Conservation (phyloP, 2,113 vertebrate genomes). For the Cebidichthys violaceus region DNA sequence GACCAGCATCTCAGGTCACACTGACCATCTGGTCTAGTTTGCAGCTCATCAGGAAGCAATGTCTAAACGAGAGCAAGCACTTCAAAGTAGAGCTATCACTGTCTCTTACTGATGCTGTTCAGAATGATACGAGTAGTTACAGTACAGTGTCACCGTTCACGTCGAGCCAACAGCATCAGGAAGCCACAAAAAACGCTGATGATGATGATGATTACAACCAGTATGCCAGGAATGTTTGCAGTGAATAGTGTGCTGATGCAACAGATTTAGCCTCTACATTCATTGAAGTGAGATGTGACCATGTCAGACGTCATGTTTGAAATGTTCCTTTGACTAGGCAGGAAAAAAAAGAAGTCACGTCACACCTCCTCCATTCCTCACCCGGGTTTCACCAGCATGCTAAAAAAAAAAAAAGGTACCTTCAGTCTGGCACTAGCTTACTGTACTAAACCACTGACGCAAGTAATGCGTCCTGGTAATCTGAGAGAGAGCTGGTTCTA, state of each 20-base stretch:
- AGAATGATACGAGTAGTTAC: neutral
- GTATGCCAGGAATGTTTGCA: slow-evolving; percentile 34
- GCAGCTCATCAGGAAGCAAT: slow-evolving; percentile 1
- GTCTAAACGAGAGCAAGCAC: slow-evolving; percentile 17
- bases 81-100: neutral
- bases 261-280: neutral
- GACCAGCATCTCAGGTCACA: slow-evolving; percentile 46
- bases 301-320: neutral
- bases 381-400: neutral
- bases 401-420: slow-evolving; percentile 1
- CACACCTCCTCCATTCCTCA: slow-evolving; percentile 26
- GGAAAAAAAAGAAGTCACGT: slow-evolving; percentile 18
- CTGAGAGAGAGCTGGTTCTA: neutral
- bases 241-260: neutral
- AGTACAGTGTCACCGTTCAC: slow-evolving; percentile 3
- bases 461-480: neutral
- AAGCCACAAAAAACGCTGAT: neutral
- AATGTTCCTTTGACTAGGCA: slow-evolving; percentile 15
- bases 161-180: neutral
- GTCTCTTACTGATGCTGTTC: neutral
- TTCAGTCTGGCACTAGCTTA: neutral
- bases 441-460: neutral
- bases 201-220: neutral
- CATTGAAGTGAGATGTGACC: neutral
- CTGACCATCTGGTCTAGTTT: slow-evolving; percentile 32